Evolutionary conservation across 1,140 invertebrate genomes (phyloP), one percentile per base, ranked within the genome.

Genomic region (Tenebrio molitor): DNA sequence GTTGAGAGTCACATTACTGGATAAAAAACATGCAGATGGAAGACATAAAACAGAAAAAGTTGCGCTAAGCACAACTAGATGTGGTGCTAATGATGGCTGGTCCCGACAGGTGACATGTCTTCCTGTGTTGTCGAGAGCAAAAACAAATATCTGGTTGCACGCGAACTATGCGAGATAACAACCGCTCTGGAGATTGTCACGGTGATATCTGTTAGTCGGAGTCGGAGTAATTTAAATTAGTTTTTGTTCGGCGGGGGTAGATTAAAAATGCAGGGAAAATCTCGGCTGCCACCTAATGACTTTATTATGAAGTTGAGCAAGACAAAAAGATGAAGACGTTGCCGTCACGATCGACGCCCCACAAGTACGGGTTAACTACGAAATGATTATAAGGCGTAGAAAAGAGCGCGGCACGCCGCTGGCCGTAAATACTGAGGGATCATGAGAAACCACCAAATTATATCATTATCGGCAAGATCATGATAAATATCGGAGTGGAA

Each of bases 241-340:
- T 58, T 58, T 58, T 58, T 58, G 50, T 58, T 53, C 50, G 7
- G 23, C 50, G 50, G 14, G 29, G 21, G 19, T 15, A 58, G 29
- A 23, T 58, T 58, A 14, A n/a, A n/a, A n/a, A n/a, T n/a, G n/a
- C n/a, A n/a, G n/a, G n/a, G n/a, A n/a, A n/a, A n/a, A n/a, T n/a
- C n/a, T n/a, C n/a, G n/a, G n/a, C n/a, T n/a, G n/a, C n/a, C n/a
- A n/a, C n/a, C 53, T 69, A 72, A 72, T 72, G 71, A 72, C 71
- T 72, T 72, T 72, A 72, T 72, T 72, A 72, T 72, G 39, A 67
- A 66, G 64, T 72, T 68, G 41, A 25, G n/a, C 12, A 46, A 41
- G 68, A 53, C 42, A 72, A 58, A 44, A 67, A 72, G 44, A 72
- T 72, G 64, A 72, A 72, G 71, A 68, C 71, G 63, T 72, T 72